These are phyloP conservation scores for mouse (Mus musculus) DNA, from an alignment of 2,113 vertebrate species.

Conservation along the genomic window GRCm39 chr11:97172001-97172500, in stretches of 20 bases:
- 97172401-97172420: conserved; percentile 23
- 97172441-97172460: conserved; percentile 23
- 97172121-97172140: background rate
- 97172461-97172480: background rate
- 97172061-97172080: background rate
- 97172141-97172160: background rate
- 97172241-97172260: background rate
- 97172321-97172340: background rate
- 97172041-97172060: background rate
- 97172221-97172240: background rate
- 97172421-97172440: background rate
- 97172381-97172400: background rate
- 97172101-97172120: background rate
- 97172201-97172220: conserved; percentile 15
- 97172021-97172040: background rate
- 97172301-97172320: background rate
- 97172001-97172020: background rate
- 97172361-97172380: conserved; percentile 30
- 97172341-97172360: background rate
- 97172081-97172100: background rate
- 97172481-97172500: background rate
- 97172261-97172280: background rate
- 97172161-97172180: conserved; percentile 33
- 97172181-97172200: conserved; percentile 8
- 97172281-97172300: conserved; percentile 21